These are phyloP conservation scores for Scolopax rusticola DNA, from an alignment of 2,797 vertebrate species.

Conservation along the genomic window DNA sequence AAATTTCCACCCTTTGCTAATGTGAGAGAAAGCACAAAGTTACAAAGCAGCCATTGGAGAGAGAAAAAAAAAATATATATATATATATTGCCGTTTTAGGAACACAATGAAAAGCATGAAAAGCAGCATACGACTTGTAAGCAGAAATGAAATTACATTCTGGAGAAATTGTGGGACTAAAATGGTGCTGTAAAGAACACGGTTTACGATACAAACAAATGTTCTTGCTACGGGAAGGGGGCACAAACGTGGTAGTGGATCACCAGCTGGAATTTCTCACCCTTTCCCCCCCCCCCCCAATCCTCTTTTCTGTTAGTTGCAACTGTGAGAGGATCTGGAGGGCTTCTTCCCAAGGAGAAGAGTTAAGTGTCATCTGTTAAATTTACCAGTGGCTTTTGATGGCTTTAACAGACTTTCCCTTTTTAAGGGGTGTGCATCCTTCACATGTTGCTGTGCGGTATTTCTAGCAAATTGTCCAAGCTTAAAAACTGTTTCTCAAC, in stretches of 20 bases:
- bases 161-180: background rate
- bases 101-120: background rate
- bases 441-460: background rate
- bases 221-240: background rate
- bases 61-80: background rate
- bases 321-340: background rate
- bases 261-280: background rate
- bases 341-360: background rate
- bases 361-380: background rate
- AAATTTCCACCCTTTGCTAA: constrained; percentile 82
- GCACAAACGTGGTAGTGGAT: background rate
- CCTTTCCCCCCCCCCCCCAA: too few species aligned
- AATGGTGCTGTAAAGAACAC: background rate
- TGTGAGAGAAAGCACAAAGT: constrained; percentile 62
- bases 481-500: background rate
- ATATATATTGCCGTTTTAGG: background rate
- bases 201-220: background rate
- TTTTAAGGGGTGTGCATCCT: background rate
- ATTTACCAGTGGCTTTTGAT: background rate
- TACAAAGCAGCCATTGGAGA: constrained; percentile 40
- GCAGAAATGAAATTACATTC: background rate
- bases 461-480: background rate
- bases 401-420: background rate
- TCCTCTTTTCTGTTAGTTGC: background rate
- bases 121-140: background rate